Evolutionary conservation across 1,140 invertebrate genomes (phyloP).

Genomic region (Drosophila chauvacae): DNA sequence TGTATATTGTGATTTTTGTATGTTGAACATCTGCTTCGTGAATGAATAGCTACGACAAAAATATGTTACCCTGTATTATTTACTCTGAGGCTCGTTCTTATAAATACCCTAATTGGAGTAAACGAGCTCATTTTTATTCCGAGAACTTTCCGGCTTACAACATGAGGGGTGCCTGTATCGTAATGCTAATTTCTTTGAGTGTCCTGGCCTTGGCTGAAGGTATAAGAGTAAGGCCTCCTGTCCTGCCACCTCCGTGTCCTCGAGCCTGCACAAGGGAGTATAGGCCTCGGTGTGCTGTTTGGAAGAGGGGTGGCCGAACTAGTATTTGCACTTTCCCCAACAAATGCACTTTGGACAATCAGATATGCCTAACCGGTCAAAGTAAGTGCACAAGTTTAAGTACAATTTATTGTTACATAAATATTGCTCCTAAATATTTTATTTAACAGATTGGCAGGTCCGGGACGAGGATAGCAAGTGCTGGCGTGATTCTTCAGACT

Average conservation of each 20-base stretch:
- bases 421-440: background rate
- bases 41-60: background rate
- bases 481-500: slow-evolving; percentile 10
- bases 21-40: slow-evolving; percentile 16
- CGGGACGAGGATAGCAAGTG: background rate
- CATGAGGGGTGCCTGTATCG: slow-evolving; percentile 22
- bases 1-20: background rate
- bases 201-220: slow-evolving; percentile 15
- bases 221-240: background rate
- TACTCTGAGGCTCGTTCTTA: background rate
- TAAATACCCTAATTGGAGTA: slow-evolving; percentile 8
- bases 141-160: background rate
- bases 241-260: slow-evolving; percentile 13
- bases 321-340: slow-evolving; percentile 39
- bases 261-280: slow-evolving; percentile 15
- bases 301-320: background rate
- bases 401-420: too few relatives aligned
- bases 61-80: background rate
- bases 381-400: slow-evolving; percentile 6
- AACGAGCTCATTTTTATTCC: background rate
- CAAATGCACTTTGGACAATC: slow-evolving; percentile 16
- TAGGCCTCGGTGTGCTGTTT: slow-evolving; percentile 30
- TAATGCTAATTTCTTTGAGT: slow-evolving; percentile 26
- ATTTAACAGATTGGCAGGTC: slow-evolving; percentile 19
- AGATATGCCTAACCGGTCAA: slow-evolving; percentile 16